Conservation (phyloP, 2,113 vertebrate species). For the Peucedramus taeniatus region DNA sequence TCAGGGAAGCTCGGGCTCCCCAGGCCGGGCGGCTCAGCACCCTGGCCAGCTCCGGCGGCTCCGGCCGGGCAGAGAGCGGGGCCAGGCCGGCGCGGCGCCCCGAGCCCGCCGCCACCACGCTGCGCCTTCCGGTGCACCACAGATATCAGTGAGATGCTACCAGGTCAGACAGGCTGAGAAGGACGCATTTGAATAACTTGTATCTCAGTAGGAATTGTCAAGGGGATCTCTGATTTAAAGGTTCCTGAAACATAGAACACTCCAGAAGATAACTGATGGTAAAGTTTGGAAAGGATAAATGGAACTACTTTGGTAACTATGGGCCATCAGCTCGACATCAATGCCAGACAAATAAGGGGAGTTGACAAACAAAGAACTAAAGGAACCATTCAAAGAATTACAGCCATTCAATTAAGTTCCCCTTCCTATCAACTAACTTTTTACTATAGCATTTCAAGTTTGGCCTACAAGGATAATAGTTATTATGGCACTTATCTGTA, state of each 20-base stretch:
- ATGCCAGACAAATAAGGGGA: background rate
- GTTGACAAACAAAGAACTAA: background rate
- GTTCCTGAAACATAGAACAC: background rate
- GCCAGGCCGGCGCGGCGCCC: fast-evolving
- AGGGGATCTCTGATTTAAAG: background rate
- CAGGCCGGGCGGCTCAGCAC: background rate
- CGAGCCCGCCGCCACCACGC: fast-evolving
- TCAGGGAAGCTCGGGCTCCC: background rate
- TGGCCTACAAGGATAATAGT: background rate
- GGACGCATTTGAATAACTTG: fast-evolving
- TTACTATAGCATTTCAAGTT: background rate
- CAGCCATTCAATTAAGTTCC: background rate
- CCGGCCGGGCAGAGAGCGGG: background rate
- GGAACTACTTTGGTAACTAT: background rate
- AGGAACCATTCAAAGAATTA: background rate
- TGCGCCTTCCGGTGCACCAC: fast-evolving
- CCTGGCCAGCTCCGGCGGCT: background rate
- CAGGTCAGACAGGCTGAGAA: background rate
- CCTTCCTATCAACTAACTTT: background rate
- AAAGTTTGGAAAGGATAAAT: background rate
- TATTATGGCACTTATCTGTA: background rate
- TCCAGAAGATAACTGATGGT: background rate
- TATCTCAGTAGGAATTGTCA: background rate
- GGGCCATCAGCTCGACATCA: background rate
- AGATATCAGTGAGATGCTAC: fast-evolving